Base-by-base conservation (phyloP, 1,140 invertebrate species). In the Drosophila orosa region DNA sequence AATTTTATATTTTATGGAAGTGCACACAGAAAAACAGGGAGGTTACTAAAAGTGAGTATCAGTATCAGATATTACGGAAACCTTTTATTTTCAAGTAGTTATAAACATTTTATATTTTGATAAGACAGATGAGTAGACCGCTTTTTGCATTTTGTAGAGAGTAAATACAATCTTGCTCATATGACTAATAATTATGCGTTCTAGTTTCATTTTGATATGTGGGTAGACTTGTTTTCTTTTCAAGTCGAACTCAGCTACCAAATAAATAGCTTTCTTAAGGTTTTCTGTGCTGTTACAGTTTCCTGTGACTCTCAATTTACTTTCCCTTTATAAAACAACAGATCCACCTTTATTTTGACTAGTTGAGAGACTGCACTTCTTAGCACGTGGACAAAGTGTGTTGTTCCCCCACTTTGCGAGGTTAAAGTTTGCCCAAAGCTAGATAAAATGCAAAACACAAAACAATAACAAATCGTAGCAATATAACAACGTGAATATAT, bases 321-420 rank as follows among this genome's bases (percentile, higher is more conserved):
- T 31, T 22, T 42, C 58, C 58, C 3, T 22, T 10, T 27, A 22
- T 27, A 60, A 1, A 37, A 17, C 59, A 80, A 12, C 72, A 78
- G 66, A 72, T 27, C 27, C 27, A n/a, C n/a, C n/a, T n/a, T n/a
- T n/a, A n/a, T n/a, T n/a, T n/a, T n/a, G n/a, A n/a, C n/a, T n/a
- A n/a, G n/a, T n/a, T n/a, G n/a, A n/a, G n/a, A n/a, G n/a, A 12
- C 13, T 55, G 39, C 27, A 29, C 39, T 24, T 40, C 48, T 40
- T 17, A 80, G 73, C 78, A 81, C 73, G 78, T 81, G 79, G 54
- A 72, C 56, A 55, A 63, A 72, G 73, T 81, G 78, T 80, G 78
- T 47, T 55, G n/a, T 12, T 37, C 29, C 8, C 24, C 24, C 5
- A 6, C 17, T 33, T 22, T 24, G 50, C 19, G 22, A 40, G 61